Percentiles rank a stretch among this genome's conserved stretches.
Conservation (phyloP, 1,140 invertebrate genomes). For the Caenorhabditis brenneri region DNA sequence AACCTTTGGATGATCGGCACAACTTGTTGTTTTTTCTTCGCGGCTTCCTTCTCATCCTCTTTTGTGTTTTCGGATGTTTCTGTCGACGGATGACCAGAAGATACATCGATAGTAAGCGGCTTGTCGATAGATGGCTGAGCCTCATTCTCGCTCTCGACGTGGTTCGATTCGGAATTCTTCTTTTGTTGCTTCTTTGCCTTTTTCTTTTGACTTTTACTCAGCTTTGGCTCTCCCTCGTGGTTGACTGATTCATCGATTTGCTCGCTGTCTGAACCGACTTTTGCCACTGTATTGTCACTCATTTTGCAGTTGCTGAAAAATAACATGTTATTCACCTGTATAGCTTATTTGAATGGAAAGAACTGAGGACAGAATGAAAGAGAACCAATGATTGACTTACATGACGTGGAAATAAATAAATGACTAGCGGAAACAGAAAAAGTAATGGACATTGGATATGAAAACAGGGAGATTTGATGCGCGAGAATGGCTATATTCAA, state of each 20-base stretch:
- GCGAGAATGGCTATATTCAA: background rate
- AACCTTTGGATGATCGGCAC: constrained; percentile 3
- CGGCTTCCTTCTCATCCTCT: background rate
- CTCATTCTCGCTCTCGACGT: background rate
- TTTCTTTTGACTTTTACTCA: constrained; percentile 27
- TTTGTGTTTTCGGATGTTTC: background rate
- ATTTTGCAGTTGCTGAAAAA: constrained; percentile 5
- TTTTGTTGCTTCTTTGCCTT: constrained; percentile 6
- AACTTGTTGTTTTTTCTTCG: background rate
- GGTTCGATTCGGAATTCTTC: background rate
- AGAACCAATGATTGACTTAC: background rate
- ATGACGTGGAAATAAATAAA: constrained; percentile 8
- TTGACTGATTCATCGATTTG: background rate
- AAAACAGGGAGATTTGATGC: background rate
- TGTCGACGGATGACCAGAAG: too few species aligned
- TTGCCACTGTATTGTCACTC: background rate
- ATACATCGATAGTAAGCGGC: too few species aligned
- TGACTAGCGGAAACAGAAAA: constrained; percentile 11
- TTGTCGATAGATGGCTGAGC: too few species aligned
- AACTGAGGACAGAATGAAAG: background rate
- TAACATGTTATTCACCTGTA: background rate
- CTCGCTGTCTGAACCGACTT: background rate
- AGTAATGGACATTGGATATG: background rate
- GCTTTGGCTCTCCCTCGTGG: background rate
- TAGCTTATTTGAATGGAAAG: too few species aligned